Evolutionary conservation across 2,888 invertebrate genomes (phyloP).

Genomic region (Eristalinus aeneus): DNA sequence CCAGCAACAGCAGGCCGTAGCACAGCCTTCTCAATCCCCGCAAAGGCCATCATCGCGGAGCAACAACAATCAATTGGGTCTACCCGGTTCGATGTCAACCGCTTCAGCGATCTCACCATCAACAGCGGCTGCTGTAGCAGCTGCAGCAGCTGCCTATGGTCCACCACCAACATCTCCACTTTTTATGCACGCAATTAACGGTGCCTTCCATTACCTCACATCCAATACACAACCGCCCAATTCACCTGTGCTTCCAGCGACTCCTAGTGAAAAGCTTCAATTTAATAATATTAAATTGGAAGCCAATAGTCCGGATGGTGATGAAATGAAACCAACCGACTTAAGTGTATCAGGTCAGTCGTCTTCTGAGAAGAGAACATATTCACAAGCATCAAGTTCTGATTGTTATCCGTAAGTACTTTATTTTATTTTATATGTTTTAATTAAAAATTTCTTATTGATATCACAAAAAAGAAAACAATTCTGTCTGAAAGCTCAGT

Average conservation of each 20-base stretch:
- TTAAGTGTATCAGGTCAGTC: conserved; percentile 81
- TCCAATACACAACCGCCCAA: conserved; percentile 78
- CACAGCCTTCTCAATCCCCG: conserved; percentile 75
- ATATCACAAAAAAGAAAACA: too few relatives aligned
- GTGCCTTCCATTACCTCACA: conserved; percentile 80
- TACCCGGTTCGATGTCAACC: conserved; percentile 74
- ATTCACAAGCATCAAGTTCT: conserved; percentile 73
- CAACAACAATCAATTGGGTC: conserved; percentile 74
- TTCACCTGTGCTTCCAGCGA: conserved; percentile 77
- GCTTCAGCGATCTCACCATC: conserved; percentile 74
- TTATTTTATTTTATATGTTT: not conserved
- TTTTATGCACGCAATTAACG: conserved; percentile 80
- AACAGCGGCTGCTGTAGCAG: conserved; percentile 78
- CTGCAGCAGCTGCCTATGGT: conserved; percentile 78
- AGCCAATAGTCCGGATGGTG: conserved; percentile 79
- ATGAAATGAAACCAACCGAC: conserved; percentile 87
- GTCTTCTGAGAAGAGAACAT: conserved; percentile 73
- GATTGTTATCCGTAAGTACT: conserved; percentile 80
- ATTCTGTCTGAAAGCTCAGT: too few relatives aligned
- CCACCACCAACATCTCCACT: conserved; percentile 80
- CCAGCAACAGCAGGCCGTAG: conserved; percentile 74
- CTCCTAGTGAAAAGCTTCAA: conserved; percentile 78
- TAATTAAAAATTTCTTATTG: too few relatives aligned
- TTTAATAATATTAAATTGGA: conserved; percentile 78
- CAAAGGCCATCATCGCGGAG: conserved; percentile 75